Conservation (phyloP, 1,140 invertebrate species). For the Brachionus rubens region DNA sequence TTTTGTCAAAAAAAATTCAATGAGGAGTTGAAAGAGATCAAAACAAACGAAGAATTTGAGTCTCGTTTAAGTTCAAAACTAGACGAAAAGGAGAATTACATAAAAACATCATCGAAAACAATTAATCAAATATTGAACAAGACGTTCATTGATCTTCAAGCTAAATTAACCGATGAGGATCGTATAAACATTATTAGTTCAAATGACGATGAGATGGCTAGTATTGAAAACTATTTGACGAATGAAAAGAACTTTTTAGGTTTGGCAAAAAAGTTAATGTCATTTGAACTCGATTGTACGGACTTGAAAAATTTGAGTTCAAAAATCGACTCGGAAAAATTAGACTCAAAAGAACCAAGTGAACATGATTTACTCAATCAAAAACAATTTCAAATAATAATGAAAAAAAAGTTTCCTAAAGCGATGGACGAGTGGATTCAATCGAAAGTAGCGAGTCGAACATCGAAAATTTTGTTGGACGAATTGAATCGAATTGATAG, state of each 20-base stretch:
- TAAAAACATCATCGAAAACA: neutral
- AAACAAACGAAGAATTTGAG: neutral
- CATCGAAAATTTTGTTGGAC: neutral
- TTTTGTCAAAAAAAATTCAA: constrained; percentile 10
- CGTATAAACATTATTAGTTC: neutral
- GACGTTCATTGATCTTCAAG: constrained; percentile 9
- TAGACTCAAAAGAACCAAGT: neutral
- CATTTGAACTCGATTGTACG: neutral
- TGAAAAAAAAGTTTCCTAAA: constrained; percentile 41
- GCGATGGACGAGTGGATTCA: constrained; percentile 27
- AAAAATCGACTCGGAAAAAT: neutral
- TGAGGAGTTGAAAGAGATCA: neutral
- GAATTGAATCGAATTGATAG: constrained; percentile 9
- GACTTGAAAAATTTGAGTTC: neutral
- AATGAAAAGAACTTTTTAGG: neutral
- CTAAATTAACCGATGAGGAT: constrained; percentile 21
- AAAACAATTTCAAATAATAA: constrained; percentile 25
- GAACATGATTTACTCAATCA: neutral
- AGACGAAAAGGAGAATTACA: constrained; percentile 15
- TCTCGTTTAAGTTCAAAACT: neutral
- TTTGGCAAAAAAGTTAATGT: neutral
- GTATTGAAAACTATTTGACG: neutral
- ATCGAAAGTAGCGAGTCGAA: neutral
- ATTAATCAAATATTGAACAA: constrained; percentile 5
- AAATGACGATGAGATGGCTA: neutral